Evolutionary conservation across 2,797 vertebrate genomes (phyloP).

Genomic region (Malurus leucopterus): DNA sequence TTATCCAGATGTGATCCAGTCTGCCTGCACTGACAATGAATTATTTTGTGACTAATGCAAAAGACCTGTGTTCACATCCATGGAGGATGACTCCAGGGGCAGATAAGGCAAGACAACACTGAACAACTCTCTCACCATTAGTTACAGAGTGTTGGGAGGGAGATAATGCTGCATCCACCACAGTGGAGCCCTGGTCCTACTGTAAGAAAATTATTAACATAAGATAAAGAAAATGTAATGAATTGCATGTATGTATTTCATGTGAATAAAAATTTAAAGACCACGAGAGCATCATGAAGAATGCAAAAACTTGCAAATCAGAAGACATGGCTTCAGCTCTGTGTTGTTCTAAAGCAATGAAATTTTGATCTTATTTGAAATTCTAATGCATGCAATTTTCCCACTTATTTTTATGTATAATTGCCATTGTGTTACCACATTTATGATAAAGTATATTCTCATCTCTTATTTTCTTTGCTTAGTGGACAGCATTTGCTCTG

Average conservation of each 20-base stretch:
- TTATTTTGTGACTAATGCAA: not conserved
- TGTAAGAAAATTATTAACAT: not conserved
- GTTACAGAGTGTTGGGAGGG: not conserved
- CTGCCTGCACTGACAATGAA: not conserved
- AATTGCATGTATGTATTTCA: not conserved
- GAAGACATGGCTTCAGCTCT: not conserved
- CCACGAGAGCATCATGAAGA: rapidly evolving
- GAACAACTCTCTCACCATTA: not conserved
- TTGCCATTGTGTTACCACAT: not conserved
- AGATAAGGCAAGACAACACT: not conserved
- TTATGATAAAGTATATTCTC: not conserved
- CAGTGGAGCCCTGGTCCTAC: not conserved
- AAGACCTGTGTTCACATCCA: not conserved
- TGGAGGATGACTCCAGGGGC: not conserved
- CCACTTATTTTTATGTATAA: not conserved
- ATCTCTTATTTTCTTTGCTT: not conserved
- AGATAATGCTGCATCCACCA: not conserved
- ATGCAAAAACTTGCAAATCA: not conserved
- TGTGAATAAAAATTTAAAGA: not conserved
- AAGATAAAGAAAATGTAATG: not conserved
- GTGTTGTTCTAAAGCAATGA: not conserved
- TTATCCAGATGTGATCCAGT: not conserved
- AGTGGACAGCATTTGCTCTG: too few relatives aligned
- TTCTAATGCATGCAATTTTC: rapidly evolving
- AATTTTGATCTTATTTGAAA: not conserved